These are phyloP conservation scores for Brachyhypopomus occidentalis DNA, from an alignment of 2,113 vertebrate species.

Conservation along the genomic window DNA sequence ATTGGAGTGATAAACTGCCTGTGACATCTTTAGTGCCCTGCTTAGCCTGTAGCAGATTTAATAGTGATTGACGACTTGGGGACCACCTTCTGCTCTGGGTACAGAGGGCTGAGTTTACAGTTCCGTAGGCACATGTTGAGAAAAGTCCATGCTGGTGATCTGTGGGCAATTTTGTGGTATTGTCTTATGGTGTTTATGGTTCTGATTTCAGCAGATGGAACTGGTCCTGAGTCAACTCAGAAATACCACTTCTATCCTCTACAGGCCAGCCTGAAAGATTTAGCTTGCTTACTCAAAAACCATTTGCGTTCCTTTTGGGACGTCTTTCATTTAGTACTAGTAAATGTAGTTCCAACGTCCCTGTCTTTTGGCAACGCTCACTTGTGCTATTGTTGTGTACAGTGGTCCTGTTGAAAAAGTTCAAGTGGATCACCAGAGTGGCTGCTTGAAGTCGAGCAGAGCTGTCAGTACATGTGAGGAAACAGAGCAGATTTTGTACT, in stretches of 20 bases:
- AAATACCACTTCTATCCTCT: no score
- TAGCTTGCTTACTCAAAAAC: no score
- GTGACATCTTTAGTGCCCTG: conserved; percentile 22
- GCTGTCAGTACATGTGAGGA: neutral
- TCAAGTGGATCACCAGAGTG: no score
- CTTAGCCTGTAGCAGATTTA: neutral
- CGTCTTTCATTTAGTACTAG: neutral
- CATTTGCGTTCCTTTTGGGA: no score
- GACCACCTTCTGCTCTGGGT: neutral
- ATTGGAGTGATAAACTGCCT: conserved; percentile 13
- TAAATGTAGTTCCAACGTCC: no score
- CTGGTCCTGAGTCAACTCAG: no score
- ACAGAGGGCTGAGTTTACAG: neutral
- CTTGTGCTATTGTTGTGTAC: neutral
- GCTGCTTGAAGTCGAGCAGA: neutral
- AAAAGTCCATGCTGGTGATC: neutral
- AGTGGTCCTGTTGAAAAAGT: no score
- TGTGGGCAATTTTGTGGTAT: neutral
- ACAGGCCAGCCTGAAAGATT: no score
- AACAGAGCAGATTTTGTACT: neutral
- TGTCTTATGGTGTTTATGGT: neutral
- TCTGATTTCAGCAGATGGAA: no score
- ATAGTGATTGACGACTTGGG: neutral
- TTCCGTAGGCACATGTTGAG: no score
- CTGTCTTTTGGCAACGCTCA: no score